Base-by-base conservation (phyloP, 2,113 vertebrate genomes). In the Chinchilla lanigera region DNA sequence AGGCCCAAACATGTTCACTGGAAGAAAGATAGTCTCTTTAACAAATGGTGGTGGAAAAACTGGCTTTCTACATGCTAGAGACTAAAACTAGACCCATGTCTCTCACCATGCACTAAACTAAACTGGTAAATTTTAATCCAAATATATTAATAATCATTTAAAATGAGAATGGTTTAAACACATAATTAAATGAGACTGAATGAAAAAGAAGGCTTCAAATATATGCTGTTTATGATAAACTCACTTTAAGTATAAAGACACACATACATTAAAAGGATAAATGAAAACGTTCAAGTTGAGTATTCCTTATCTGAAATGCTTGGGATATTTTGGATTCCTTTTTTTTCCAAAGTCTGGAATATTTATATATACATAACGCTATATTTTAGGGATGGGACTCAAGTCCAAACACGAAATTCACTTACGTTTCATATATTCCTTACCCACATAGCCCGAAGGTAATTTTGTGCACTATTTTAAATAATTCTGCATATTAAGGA, bases 101-200 rank as follows among this genome's bases (percentile, higher is more conserved):
- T 50, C 9, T 50, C 47, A 50, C 47, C 47, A 9, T 50, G 47
- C 47, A 50, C 47, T 50, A 50, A 91, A n/a, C n/a, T 61, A 61
- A 91, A 47, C 12, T 35, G 61, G 16, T 38, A 30, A 38, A 44
- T 33, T 63, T 80, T 38, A 78, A 63, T 41, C n/a, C 33, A 81
- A 80, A n/a, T 73, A 26, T 35, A 81, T 89, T 71, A 85, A n/a
- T 67, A 71, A 91, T 54, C 33, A 91, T 60, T 52, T 88, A 87
- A 92, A 83, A 84, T 69, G 41, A 13, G 33, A 94, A 84, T 44
- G 50, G 7, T 41, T 61, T 84, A 83, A 84, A 94, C n/a, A 93
- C 0, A 47, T 20, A 89, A 44, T 71, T 47, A 73, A 80, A 95
- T 81, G 7, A 54, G 17, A 28, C 1, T 8, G 26, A 71, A 52